Base-by-base conservation (phyloP, 2,888 invertebrate genomes). In the Andricus quercusramuli region DNA sequence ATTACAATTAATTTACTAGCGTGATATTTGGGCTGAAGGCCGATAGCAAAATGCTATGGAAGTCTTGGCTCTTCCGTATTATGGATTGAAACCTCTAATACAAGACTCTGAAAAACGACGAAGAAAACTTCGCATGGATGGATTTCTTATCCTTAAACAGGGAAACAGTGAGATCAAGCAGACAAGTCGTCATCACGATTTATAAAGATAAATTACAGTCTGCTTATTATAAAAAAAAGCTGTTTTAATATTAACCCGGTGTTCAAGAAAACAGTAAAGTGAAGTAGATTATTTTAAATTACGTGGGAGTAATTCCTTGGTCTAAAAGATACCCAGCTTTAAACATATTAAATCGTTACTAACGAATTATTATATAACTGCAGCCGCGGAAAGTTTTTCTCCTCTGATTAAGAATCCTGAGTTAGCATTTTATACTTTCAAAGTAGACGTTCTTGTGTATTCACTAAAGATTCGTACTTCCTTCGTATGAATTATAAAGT, bases 21-120 rank as follows among this genome's bases (percentile, higher is more conserved):
- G 67, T 82, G 70, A 79, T 83, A 80, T 80, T 80, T 82, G 78
- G 83, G 65, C 64, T 76, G 64, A 77, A 51, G 79, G 79, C 83
- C 81, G 83, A 76, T 82, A 82, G 62, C 44, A 78, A 80, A 80
- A 77, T 80, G 25, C 70, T 56, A 78, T 68, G 41, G 62, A 70
- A 78, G 76, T 56, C 66, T 51, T n/a, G 29, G 41, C 51, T 29
- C 6, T 51, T 51, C 11, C 20, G 29, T 22, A 51, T 70, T 51
- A 70, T 70, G 47, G 70, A 51, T 51, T 70, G 51, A 70, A 20
- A 51, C 29, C 29, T 70, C 51, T 70, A 29, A 70, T 51, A 51
- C 70, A 44, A 70, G 25, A 47, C 70, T 70, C 70, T 51, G 9
- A 70, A 51, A 70, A 51, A 68, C 44, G 70, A 29, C 5, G 51